These are phyloP conservation scores for Morphnarchus princeps DNA, from an alignment of 2,113 vertebrate species.

Conservation along the genomic window DNA sequence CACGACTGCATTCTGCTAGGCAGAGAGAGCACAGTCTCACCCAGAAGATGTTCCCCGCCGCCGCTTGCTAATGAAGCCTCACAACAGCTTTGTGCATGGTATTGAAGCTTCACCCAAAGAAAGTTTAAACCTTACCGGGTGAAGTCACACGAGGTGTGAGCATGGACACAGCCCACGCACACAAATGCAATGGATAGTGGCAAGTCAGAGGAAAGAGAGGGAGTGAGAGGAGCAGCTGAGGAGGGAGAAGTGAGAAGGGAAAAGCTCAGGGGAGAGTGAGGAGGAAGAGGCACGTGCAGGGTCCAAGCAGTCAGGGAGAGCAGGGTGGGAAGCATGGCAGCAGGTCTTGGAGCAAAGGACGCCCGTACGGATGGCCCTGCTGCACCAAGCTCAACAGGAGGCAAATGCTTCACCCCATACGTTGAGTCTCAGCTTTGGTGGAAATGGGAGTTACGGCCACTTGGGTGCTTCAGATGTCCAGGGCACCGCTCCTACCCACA, in stretches of 20 bases:
- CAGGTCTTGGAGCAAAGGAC: not conserved
- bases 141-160: not conserved
- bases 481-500: not conserved
- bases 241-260: not conserved
- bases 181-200: fast-evolving
- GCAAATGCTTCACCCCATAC: not conserved
- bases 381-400: not conserved
- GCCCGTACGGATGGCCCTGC: not conserved
- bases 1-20: not conserved
- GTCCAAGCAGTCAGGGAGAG: not conserved
- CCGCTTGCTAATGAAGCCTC: not conserved
- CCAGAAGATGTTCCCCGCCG: fast-evolving
- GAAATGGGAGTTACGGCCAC: not conserved
- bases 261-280: not conserved
- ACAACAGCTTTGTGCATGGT: not conserved
- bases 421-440: not conserved
- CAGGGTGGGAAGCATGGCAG: not conserved
- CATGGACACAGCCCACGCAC: not conserved
- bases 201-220: not conserved
- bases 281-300: not conserved
- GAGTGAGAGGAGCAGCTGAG: not conserved
- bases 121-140: not conserved
- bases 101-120: not conserved
- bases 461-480: not conserved
- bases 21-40: not conserved